Evolutionary conservation across 92 coral and sea anemone species (phyloP).

Genomic region (Zoanthus sociatus): DNA sequence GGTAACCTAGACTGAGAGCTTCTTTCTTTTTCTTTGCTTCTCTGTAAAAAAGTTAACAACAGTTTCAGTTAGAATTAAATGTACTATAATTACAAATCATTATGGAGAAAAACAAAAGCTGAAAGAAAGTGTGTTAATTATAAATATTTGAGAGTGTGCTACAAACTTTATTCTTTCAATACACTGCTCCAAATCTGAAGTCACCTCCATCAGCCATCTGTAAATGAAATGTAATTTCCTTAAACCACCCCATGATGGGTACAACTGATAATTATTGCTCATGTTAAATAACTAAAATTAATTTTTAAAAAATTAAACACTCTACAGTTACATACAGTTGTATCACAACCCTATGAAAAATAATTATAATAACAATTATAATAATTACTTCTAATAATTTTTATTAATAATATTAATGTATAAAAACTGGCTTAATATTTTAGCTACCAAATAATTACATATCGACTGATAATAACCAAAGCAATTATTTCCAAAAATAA

Average conservation of each 20-base stretch:
- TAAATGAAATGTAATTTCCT: neutral
- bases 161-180: slow-evolving; percentile 76
- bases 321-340: too few species aligned
- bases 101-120: neutral
- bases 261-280: too few species aligned
- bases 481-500: neutral
- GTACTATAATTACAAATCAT: neutral
- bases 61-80: neutral
- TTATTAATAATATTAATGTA: too few species aligned
- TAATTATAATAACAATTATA: too few species aligned
- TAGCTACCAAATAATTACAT: neutral
- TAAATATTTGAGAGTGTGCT: neutral
- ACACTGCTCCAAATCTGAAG: slow-evolving; percentile 78
- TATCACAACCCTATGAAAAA: too few species aligned
- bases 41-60: slow-evolving; percentile 41
- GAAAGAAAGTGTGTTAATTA: too few species aligned
- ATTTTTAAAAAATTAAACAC: too few species aligned
- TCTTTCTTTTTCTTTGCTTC: slow-evolving; percentile 77
- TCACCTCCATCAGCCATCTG: slow-evolving; percentile 82
- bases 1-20: slow-evolving; percentile 85
- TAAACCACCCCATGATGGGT: neutral
- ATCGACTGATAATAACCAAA: neutral
- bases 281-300: too few species aligned
- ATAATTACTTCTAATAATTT: too few species aligned
- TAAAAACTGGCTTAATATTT: neutral